These are phyloP conservation scores for Caenorhabditis remanei DNA, from an alignment of 1,140 invertebrate species.

Conservation along the genomic window DNA sequence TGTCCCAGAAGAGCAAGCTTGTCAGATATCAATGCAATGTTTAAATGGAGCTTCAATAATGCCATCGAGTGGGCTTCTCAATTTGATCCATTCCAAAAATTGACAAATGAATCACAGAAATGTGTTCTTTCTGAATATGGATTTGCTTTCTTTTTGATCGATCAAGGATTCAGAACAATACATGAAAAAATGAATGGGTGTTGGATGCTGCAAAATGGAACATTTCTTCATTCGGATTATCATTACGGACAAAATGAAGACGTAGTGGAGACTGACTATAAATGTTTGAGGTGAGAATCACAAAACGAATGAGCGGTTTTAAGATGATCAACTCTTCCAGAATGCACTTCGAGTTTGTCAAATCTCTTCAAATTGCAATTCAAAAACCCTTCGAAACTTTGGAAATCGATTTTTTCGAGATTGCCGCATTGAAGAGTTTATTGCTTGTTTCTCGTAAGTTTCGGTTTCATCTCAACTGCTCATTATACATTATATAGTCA, in stretches of 20 bases:
- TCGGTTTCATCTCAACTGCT: too few relatives aligned
- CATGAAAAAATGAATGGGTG: neutral
- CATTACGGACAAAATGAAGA: neutral
- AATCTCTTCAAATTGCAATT: neutral
- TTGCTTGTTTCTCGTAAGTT: conserved; percentile 24
- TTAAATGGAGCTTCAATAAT: conserved; percentile 26
- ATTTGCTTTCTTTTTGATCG: neutral
- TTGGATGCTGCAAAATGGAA: conserved; percentile 27
- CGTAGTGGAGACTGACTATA: neutral
- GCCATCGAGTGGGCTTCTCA: conserved; percentile 11
- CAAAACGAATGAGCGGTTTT: too few relatives aligned
- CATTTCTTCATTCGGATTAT: conserved; percentile 11
- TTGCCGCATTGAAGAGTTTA: conserved; percentile 10
- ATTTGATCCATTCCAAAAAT: conserved; percentile 12
- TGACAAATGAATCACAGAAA: conserved; percentile 28
- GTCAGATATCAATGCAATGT: conserved; percentile 8
- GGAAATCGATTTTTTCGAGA: conserved; percentile 12
- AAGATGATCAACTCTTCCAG: neutral
- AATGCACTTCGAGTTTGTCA: conserved; percentile 7
- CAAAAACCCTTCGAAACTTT: neutral
- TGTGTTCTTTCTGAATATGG: conserved; percentile 11
- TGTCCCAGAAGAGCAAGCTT: neutral
- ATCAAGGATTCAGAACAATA: conserved; percentile 4
- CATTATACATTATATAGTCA: too few relatives aligned
- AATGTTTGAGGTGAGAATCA: neutral